Evolutionary conservation across 2,888 invertebrate species (phyloP), one percentile per base, ranked within the genome.

Genomic region (Dryocosmus kuriphilus): DNA sequence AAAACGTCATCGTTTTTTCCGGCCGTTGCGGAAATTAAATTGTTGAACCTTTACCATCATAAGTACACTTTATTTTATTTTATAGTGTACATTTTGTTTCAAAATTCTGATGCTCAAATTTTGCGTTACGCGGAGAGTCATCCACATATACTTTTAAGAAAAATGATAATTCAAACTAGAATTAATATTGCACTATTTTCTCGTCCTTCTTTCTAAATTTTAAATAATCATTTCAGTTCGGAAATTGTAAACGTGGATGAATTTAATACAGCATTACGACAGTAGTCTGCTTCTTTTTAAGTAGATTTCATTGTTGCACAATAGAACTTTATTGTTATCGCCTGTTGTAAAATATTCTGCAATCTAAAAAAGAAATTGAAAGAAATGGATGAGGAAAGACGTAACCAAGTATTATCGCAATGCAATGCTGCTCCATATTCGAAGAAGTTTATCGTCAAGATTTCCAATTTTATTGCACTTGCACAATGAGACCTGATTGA

Each of bases 251-350:
- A 8, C 1, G 19, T 7, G 8, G 51, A 8, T n/a, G n/a, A n/a
- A 51, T n/a, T 2, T 22, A 55, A 55, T 22, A 22, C 6, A 22
- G 22, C 22, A 41, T 46, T 41, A 67, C 65, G 65, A 41, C 41
- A 24, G 41, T 8, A 16, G 9, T 41, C 38, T 67, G 46, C 27
- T 30, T 67, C 30, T 27, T 0, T 27, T 67, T 67, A 16, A 67
- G 67, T 67, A 67, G 41, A 30, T 9, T 67, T 46, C 27, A 27
- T 67, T 67, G 46, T 67, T 67, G 46, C 27, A 46, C 67, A 46
- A 67, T 41, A 27, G 67, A 8, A 46, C 27, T 67, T 67, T 67
- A 67, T 67, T 67, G 46, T 67, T 67, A 67, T 67, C 7, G 38
- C 3, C 27, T 5, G 67, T 16, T 46, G 67, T 67, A 67, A 67